Percentiles rank a stretch among this genome's conserved stretches.
Evolutionary conservation across 2,113 vertebrate species (phyloP).

Genomic region (Maccullochella peelii): DNA sequence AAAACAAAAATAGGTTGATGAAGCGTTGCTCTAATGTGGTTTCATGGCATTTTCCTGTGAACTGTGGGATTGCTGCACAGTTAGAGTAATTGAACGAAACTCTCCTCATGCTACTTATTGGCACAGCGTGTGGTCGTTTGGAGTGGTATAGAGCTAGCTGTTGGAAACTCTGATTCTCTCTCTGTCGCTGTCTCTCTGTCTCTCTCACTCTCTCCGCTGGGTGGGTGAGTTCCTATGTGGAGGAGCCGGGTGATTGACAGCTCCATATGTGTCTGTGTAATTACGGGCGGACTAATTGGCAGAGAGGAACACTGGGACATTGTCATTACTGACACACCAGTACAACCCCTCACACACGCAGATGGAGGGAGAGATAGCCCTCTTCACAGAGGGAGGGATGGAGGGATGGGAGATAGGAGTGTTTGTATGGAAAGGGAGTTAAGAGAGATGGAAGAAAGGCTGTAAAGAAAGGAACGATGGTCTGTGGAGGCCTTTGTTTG

Average conservation of each 20-base stretch:
- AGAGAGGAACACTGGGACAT: constrained; percentile 83
- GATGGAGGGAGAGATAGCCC: constrained; percentile 70
- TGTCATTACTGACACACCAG: constrained; percentile 85
- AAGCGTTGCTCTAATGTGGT: neutral
- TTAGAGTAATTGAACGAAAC: constrained; percentile 63
- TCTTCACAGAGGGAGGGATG: constrained; percentile 49
- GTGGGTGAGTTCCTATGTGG: constrained; percentile 82
- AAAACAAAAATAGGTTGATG: constrained; percentile 21
- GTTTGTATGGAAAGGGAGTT: constrained; percentile 39
- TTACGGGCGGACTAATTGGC: constrained; percentile 85
- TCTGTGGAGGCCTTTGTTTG: constrained; percentile 20
- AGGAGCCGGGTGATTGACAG: constrained; percentile 82
- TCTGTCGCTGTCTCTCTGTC: neutral
- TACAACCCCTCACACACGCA: constrained; percentile 75
- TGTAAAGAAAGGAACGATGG: constrained; percentile 21
- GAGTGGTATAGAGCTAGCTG: constrained; percentile 45
- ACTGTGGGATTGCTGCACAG: constrained; percentile 55
- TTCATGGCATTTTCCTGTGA: constrained; percentile 50
- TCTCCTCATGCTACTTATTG: constrained; percentile 55
- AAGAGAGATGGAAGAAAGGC: constrained; percentile 32
- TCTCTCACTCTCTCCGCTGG: constrained; percentile 60
- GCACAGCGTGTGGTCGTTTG: constrained; percentile 66
- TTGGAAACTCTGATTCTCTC: constrained; percentile 48
- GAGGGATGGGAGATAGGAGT: constrained; percentile 37
- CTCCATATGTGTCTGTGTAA: constrained; percentile 86